These are phyloP conservation scores for Bradypus variegatus DNA, from an alignment of 2,797 vertebrate genomes.

Conservation along the genomic window DNA sequence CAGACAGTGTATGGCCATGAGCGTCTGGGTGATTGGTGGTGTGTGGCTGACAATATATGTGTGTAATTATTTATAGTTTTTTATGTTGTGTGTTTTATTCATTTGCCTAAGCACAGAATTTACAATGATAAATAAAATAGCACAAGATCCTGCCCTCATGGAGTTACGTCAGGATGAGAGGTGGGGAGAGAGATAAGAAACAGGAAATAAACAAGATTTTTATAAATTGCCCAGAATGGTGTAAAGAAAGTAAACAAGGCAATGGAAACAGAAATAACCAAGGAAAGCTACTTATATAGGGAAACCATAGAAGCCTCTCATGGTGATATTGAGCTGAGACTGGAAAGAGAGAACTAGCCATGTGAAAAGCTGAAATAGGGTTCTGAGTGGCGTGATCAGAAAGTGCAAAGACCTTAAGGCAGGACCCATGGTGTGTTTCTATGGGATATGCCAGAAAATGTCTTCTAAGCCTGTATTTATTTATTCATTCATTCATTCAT, in stretches of 20 bases:
- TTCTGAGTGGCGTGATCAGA: not conserved
- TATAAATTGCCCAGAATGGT: slow-evolving; percentile 22
- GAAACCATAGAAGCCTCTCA: not conserved
- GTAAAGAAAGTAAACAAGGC: slow-evolving; percentile 5
- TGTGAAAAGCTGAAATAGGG: not conserved
- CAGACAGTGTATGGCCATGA: not conserved
- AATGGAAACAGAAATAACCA: slow-evolving; percentile 19
- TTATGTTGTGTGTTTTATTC: not conserved
- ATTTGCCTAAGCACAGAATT: slow-evolving; percentile 14
- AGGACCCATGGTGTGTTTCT: not conserved
- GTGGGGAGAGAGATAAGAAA: not conserved
- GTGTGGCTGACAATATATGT: not conserved
- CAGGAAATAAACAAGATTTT: slow-evolving; percentile 14
- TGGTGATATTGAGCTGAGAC: not conserved
- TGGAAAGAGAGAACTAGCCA: not conserved
- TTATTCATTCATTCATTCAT: too few species aligned
- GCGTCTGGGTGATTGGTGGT: not conserved
- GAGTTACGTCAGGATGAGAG: not conserved
- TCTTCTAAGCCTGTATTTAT: not conserved
- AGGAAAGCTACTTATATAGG: not conserved
- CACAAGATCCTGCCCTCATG: not conserved
- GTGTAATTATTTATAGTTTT: slow-evolving; percentile 28
- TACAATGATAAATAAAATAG: slow-evolving; percentile 14
- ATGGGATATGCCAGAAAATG: not conserved
- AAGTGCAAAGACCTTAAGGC: not conserved